Base-by-base conservation (phyloP, 2,888 invertebrate species). In the Melanostoma scalare region DNA sequence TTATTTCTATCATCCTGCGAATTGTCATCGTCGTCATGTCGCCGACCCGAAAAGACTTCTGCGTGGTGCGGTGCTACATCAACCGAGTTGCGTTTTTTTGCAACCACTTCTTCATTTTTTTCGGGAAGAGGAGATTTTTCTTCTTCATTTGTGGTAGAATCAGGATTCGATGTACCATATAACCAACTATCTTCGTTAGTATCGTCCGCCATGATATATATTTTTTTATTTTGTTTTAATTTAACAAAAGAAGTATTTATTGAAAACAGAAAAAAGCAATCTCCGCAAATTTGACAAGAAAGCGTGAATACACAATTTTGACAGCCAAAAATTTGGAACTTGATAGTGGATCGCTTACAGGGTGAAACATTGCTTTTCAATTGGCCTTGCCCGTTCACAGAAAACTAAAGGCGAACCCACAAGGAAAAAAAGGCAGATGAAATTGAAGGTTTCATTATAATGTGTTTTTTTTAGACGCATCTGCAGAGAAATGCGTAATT, bases 121-220 rank as follows among this genome's bases (percentile, higher is more conserved):
- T 31, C 50, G 36, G 8, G 58, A 38, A 72, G 30, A 20, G 46
- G 4, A 10, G 42, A 44, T 60, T 85, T 80, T 20, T 88, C 88
- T 42, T 88, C 88, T 61, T 88, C 90, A 65, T 89, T 89, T 67
- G 91, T 90, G 33, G 89, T 90, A 0, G 90, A 90, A 65, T 91
- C 91, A 40, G 93, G 92, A 87, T 93, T 94, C 0, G 95, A 94
- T 88, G 96, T 96, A 30, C 97, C 97, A 88, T 97, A 97, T 79
- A 97, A 92, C 96, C 96, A 97, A 89, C 94, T 95, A 92, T 97
- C 97, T 89, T 97, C 97, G 91, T 95, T 96, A 3, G 92, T 90
- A 87, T 93, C 94, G 81, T 94, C 94, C 87, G 94, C 93, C 94
- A 94, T 94, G 36, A 36, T 63, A 52, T 46, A 36, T 48, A 58